These are phyloP conservation scores for Amazona finschi DNA, from an alignment of 2,797 vertebrate species.

Conservation along the genomic window DNA sequence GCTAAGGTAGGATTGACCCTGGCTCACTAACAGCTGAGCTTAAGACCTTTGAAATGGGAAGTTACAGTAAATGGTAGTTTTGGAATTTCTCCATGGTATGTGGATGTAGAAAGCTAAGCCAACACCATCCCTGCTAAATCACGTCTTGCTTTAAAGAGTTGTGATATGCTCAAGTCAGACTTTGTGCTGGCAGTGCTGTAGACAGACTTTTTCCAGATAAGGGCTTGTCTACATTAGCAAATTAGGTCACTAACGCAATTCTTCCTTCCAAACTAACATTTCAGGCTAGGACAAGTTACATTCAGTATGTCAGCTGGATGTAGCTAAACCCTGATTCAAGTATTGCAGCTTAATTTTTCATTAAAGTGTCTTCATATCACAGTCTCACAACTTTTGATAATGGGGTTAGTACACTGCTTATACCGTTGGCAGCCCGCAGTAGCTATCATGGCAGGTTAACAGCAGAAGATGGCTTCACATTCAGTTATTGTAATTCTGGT, in stretches of 20 bases:
- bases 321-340: background rate
- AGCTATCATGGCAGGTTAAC: background rate
- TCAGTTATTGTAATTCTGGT: background rate
- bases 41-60: background rate
- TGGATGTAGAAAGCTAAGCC: background rate
- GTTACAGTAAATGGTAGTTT: slow-evolving; percentile 30
- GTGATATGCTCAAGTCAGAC: slow-evolving; percentile 31
- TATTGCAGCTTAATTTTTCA: background rate
- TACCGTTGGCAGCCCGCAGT: background rate
- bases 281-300: background rate
- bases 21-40: background rate
- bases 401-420: background rate
- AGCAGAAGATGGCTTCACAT: background rate
- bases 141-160: slow-evolving; percentile 27
- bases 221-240: slow-evolving; percentile 41
- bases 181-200: slow-evolving; percentile 9
- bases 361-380: background rate
- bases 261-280: background rate
- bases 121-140: background rate
- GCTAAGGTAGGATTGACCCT: background rate
- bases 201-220: slow-evolving; percentile 46
- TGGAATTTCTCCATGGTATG: slow-evolving; percentile 30
- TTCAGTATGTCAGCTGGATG: background rate
- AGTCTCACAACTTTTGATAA: background rate
- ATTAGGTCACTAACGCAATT: slow-evolving; percentile 18